phyloP scores from a whole-genome alignment of 2,113 vertebrate genomes.

The Calyptommatus sinebrachiatus region DNA sequence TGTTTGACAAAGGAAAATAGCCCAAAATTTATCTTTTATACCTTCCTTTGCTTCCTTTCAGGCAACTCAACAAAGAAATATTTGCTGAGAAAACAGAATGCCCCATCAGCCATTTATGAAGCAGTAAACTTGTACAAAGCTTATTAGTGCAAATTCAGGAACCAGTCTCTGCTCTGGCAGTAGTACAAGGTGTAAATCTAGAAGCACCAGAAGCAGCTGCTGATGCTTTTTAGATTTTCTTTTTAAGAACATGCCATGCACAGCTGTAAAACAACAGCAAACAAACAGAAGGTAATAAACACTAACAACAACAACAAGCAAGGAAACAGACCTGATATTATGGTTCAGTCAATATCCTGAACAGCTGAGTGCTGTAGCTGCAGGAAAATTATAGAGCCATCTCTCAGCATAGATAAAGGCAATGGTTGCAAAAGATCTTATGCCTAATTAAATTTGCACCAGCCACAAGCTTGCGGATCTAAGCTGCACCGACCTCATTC shows the following conservation, averaged over 20 bases:
- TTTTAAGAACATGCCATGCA: slow-evolving; percentile 31
- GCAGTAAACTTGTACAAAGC: slow-evolving; percentile 1
- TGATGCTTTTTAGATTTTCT: slow-evolving; percentile 9
- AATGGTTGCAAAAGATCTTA: slow-evolving; percentile 1
- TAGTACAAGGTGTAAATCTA: neutral
- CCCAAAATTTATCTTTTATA: neutral
- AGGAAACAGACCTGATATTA: neutral
- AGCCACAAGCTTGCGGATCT: neutral
- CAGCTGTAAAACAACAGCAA: slow-evolving; percentile 22
- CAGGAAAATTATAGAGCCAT: slow-evolving; percentile 32
- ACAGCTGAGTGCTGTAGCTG: neutral
- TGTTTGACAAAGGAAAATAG: neutral
- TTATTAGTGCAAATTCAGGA: slow-evolving; percentile 34
- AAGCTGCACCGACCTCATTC: neutral
- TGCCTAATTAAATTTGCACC: slow-evolving; percentile 16
- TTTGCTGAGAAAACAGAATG: neutral
- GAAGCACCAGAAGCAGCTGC: slow-evolving; percentile 25
- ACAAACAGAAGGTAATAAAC: slow-evolving; percentile 37
- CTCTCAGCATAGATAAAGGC: slow-evolving; percentile 12
- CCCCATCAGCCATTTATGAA: neutral
- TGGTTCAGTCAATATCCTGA: neutral
- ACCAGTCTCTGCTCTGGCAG: slow-evolving; percentile 41
- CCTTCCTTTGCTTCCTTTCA: neutral
- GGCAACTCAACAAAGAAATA: neutral
- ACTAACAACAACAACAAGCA: slow-evolving; percentile 39